Base-by-base conservation (phyloP, 2,797 vertebrate species). In the Microctenopoma steveboyesi region DNA sequence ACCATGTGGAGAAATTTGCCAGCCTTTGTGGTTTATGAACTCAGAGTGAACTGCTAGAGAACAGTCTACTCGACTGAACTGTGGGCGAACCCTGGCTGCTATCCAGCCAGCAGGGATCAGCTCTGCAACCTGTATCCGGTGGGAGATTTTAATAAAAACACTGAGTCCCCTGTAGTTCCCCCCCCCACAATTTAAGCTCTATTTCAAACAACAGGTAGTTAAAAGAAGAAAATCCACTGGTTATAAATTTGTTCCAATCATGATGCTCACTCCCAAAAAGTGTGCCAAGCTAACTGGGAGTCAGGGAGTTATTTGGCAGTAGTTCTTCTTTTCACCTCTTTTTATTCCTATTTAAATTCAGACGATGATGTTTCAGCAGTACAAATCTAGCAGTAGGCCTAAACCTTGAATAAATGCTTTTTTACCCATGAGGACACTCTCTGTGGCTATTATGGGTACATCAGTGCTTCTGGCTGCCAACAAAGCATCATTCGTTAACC, bases 21-120 rank as follows among this genome's bases (percentile, higher is more conserved):
- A 56, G 72, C 71, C 81, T 88, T 82, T 84, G 82, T 85, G 74
- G 76, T 62, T 66, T 72, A 79, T 83, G 81, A 85, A 85, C 84
- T 81, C 25, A 2, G 42, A n/a, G 27, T 74, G 78, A 89, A 84
- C 88, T 69, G 60, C 60, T 47, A 73, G 75, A 5, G 56, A 88
- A 83, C 80, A 80, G 76, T 89, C 79, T 76, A 88, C 85, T 84
- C 86, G 81, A 77, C 69, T 86, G 85, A 87, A 87, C 89, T 86
- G 69, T 78, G 76, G 51, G 22, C 82, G 82, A 91, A 88, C 86
- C 69, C 78, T 83, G 83, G 82, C 74, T 69, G 75, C n/a, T 25
- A 56, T 86, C 72, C 86, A 89, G 55, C 37, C 69, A 56, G 77
- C 66, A 57, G 78, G 81, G 76, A 83, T 82, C 61, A 64, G 48